Percentiles rank a stretch among this genome's conserved stretches.
phyloP scores from a whole-genome alignment of 1,140 invertebrate genomes.

The Eupristina koningsbergeri region DNA sequence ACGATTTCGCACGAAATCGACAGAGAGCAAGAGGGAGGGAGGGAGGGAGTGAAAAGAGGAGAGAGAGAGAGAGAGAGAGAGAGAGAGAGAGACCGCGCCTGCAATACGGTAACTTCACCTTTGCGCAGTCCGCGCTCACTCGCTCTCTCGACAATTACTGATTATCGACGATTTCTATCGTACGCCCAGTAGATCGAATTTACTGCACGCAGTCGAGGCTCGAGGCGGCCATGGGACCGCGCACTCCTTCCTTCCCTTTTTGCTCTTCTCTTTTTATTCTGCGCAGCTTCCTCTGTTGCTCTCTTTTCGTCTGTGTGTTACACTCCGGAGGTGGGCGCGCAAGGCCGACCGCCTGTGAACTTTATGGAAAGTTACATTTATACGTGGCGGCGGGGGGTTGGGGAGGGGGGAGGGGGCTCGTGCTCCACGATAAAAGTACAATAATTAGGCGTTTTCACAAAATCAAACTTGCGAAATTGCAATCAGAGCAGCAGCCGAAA shows the following conservation, averaged over 20 bases:
- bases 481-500: neutral
- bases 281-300: neutral
- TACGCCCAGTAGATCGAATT: slow-evolving; percentile 54
- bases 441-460: slow-evolving; percentile 29
- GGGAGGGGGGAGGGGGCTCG: too few relatives aligned
- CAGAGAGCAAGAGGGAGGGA: neutral
- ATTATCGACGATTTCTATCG: slow-evolving; percentile 61
- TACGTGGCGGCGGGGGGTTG: neutral
- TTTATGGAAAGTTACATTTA: slow-evolving; percentile 11
- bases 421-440: too few relatives aligned
- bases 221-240: slow-evolving; percentile 21
- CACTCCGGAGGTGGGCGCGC: neutral
- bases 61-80: neutral
- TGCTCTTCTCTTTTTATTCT: neutral
- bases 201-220: slow-evolving; percentile 55
- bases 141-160: slow-evolving; percentile 53
- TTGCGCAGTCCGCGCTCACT: slow-evolving; percentile 14
- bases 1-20: slow-evolving; percentile 60
- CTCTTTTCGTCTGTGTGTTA: slow-evolving; percentile 8
- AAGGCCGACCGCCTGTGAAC: neutral
- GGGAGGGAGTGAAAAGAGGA: neutral
- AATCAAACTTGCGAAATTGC: slow-evolving; percentile 27
- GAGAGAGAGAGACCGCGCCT: slow-evolving; percentile 22
- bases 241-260: slow-evolving; percentile 7
- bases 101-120: slow-evolving; percentile 48